Percentiles rank a stretch among this genome's conserved stretches.
Conservation (phyloP, 2,797 vertebrate species). For the Liasis olivaceus region DNA sequence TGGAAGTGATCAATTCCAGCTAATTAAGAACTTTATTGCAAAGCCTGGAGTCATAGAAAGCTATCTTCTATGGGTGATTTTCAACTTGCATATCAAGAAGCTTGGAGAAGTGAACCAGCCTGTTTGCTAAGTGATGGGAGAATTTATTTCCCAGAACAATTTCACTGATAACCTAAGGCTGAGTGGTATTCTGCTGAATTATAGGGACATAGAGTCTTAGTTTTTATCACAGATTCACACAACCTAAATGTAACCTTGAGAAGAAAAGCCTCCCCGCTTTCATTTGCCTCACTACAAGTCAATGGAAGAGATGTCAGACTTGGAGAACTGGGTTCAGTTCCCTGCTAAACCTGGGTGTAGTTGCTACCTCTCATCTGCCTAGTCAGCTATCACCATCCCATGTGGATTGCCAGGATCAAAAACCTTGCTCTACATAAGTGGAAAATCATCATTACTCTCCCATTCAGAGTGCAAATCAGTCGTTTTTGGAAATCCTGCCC, state of each 20-base stretch:
- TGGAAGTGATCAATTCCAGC: conserved; percentile 42
- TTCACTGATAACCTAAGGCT: conserved; percentile 39
- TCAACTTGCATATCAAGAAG: conserved; percentile 38
- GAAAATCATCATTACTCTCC: not conserved
- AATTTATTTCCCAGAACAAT: conserved; percentile 37
- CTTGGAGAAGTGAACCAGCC: conserved; percentile 16
- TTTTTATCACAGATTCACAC: not conserved
- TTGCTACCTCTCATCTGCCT: not conserved
- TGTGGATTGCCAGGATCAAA: not conserved
- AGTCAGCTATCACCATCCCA: not conserved
- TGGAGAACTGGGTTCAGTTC: not conserved
- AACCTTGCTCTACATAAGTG: not conserved
- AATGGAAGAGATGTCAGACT: not conserved
- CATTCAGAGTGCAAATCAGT: not conserved
- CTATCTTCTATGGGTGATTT: conserved; percentile 42
- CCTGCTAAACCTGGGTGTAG: not conserved
- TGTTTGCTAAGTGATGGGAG: conserved; percentile 32
- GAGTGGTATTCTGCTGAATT: conserved; percentile 17
- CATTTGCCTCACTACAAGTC: not conserved
- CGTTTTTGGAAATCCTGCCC: not conserved
- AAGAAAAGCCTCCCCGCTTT: not conserved
- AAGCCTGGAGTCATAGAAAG: conserved; percentile 27
- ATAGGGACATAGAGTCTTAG: conserved; percentile 12
- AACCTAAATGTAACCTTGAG: not conserved
- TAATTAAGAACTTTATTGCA: conserved; percentile 45